Evolutionary conservation across 1,140 invertebrate genomes (phyloP).

Genomic region (Muscidifurax raptorellus): DNA sequence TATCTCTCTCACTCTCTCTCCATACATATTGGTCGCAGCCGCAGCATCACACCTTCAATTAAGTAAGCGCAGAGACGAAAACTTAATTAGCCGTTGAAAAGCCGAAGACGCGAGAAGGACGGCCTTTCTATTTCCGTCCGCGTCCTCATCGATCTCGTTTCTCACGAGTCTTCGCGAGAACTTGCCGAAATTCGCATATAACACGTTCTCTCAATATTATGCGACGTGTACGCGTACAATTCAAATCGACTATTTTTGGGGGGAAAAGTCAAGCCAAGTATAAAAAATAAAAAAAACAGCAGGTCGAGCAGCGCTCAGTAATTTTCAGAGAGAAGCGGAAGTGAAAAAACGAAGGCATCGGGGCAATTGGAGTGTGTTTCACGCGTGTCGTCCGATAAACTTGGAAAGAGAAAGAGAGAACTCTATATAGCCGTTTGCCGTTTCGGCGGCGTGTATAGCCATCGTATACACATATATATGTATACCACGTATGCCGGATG

Average conservation of each 20-base stretch:
- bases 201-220: not conserved
- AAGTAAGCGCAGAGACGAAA: conserved; percentile 64
- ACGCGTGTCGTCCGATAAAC: not conserved
- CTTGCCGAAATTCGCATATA: not conserved
- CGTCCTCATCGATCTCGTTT: not conserved
- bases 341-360: not conserved
- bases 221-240: not conserved
- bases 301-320: not conserved
- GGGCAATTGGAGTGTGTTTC: not conserved
- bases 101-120: conserved; percentile 54
- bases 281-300: not conserved
- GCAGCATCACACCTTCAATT: conserved; percentile 63
- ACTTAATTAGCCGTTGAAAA: conserved; percentile 70
- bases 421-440: not conserved
- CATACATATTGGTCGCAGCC: conserved; percentile 7
- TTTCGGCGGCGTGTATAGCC: not conserved
- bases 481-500: conserved; percentile 29
- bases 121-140: not conserved
- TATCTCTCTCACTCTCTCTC: not conserved
- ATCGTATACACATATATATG: too few relatives aligned
- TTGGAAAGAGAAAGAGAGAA: not conserved
- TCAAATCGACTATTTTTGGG: not conserved
- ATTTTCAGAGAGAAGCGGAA: conserved; percentile 20
- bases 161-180: not conserved
- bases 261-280: too few relatives aligned